Evolutionary conservation across 1,140 invertebrate genomes (phyloP).

Genomic region (Eriocheir sinensis): DNA sequence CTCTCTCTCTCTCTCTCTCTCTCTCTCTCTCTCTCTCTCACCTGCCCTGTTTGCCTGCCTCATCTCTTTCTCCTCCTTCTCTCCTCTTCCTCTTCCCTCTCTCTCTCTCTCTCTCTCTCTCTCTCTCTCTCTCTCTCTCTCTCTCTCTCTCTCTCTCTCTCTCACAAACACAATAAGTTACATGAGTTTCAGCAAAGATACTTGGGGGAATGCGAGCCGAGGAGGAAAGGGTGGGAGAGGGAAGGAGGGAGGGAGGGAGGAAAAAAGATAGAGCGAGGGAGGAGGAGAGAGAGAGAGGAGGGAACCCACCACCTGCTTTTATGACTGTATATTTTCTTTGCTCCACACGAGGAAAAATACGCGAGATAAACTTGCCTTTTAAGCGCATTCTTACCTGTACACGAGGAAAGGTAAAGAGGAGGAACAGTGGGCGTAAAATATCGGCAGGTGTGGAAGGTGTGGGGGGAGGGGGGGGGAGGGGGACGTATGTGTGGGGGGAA

Average conservation of each 20-base stretch:
- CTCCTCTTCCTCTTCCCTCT: neutral
- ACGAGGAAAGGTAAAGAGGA: neutral
- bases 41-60: neutral
- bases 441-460: neutral
- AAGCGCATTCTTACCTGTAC: neutral
- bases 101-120: no score
- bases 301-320: neutral
- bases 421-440: neutral
- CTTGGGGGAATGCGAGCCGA: neutral
- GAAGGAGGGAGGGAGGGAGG: neutral
- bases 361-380: neutral
- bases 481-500: neutral
- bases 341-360: neutral
- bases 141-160: neutral
- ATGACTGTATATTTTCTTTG: conserved; percentile 30
- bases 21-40: neutral
- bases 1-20: no score
- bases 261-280: neutral
- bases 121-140: neutral
- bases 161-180: neutral
- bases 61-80: neutral
- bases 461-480: neutral
- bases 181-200: neutral
- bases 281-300: neutral
- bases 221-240: neutral